phyloP scores from a whole-genome alignment of 30 jellyfish, hydroid and myxozoan genomes.

The Chrysaora quinquecirrha region DNA sequence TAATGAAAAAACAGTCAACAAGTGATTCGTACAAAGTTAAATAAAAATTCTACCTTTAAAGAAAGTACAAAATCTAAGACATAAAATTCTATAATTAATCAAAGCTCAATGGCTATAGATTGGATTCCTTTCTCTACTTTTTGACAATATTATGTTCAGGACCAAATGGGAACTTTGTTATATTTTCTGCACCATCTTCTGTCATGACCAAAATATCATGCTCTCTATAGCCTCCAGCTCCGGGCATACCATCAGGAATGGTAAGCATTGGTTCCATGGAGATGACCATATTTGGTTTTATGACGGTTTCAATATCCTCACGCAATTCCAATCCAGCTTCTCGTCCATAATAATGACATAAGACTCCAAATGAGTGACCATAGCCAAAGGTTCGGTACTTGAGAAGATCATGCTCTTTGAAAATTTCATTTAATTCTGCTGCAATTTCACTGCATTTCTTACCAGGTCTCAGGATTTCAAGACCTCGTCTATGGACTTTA shows the following conservation, averaged over 20 bases:
- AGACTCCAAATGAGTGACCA: conserved; percentile 89
- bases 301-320: conserved; percentile 89
- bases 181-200: conserved; percentile 89
- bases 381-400: conserved; percentile 88
- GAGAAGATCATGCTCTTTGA: conserved; percentile 70
- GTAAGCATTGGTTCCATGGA: conserved; percentile 97
- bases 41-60: too few species aligned
- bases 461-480: conserved; percentile 83
- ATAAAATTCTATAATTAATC: too few species aligned
- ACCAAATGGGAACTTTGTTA: conserved; percentile 88
- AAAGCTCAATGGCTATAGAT: too few species aligned
- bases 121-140: conserved; percentile 10
- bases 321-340: conserved; percentile 97
- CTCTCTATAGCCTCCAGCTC: conserved; percentile 97
- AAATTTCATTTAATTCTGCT: conserved; percentile 83
- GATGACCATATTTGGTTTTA: conserved; percentile 88
- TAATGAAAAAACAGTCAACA: too few species aligned
- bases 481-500: conserved; percentile 84
- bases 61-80: too few species aligned
- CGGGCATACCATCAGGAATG: conserved; percentile 94
- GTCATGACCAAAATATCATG: conserved; percentile 85
- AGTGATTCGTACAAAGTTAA: too few species aligned
- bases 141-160: conserved; percentile 89
- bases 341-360: conserved; percentile 91
- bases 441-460: conserved; percentile 84